Evolutionary conservation across 2,888 invertebrate genomes (phyloP).

Genomic region (Pediacus dermestoides): DNA sequence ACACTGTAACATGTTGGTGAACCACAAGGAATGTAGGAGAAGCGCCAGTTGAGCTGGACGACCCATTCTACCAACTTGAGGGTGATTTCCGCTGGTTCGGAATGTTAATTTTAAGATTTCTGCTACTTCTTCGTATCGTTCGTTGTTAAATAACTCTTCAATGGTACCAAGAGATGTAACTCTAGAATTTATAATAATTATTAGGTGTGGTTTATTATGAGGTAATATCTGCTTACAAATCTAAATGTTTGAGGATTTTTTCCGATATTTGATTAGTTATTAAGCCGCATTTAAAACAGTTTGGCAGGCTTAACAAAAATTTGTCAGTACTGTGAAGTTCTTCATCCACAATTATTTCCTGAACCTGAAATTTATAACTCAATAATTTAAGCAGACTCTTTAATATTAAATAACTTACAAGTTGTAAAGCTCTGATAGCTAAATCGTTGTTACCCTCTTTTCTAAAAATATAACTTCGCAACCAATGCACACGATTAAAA

Average conservation of each 20-base stretch:
- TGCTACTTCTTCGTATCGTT: conserved; percentile 64
- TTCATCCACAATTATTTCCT: conserved; percentile 28
- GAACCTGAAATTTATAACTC: conserved; percentile 24
- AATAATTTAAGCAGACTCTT: no score
- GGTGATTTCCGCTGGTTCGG: conserved; percentile 45
- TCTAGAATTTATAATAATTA: conserved; percentile 34
- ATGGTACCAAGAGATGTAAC: conserved; percentile 60
- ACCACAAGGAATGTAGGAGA: conserved; percentile 53
- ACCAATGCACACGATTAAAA: conserved; percentile 54
- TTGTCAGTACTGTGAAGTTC: conserved; percentile 36
- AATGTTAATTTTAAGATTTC: conserved; percentile 67
- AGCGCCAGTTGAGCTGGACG: conserved; percentile 52
- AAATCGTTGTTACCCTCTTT: conserved; percentile 53
- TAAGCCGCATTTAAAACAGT: conserved; percentile 53
- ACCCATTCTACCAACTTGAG: conserved; percentile 52
- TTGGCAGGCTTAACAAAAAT: conserved; percentile 51
- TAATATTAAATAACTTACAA: no score
- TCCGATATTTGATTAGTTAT: conserved; percentile 51
- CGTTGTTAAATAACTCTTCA: conserved; percentile 61
- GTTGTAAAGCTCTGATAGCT: conserved; percentile 53
- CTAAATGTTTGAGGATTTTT: conserved; percentile 53
- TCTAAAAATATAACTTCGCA: conserved; percentile 55
- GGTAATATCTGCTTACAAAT: conserved; percentile 45
- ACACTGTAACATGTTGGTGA: conserved; percentile 53
- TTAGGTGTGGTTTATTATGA: not conserved